Percentiles rank a stretch among this genome's conserved stretches.
phyloP scores from a whole-genome alignment of 2,797 vertebrate genomes.

The Bradypodion pumilum region DNA sequence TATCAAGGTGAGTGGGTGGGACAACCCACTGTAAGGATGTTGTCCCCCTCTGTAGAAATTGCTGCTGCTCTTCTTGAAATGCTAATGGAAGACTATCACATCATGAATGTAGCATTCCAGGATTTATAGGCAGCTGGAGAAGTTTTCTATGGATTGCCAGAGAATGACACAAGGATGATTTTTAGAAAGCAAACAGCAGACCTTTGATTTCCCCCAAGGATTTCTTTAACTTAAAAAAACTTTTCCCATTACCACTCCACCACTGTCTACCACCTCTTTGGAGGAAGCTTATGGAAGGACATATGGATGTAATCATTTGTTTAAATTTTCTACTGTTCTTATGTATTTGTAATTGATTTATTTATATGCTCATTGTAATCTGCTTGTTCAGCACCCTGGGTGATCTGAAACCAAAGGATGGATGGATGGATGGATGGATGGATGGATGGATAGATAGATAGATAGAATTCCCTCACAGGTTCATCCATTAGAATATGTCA shows the following conservation, averaged over 20 bases:
- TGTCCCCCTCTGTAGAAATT: no score
- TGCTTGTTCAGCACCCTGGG: no score
- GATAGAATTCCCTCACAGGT: background rate
- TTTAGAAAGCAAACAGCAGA: no score
- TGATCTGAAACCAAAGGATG: no score
- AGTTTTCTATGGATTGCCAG: background rate
- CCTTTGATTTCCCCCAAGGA: background rate
- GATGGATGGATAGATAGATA: no score
- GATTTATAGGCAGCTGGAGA: background rate
- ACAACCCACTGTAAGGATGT: no score
- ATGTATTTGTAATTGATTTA: no score
- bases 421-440: no score
- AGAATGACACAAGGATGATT: background rate
- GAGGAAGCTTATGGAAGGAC: background rate
- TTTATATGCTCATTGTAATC: no score
- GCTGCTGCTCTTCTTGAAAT: background rate
- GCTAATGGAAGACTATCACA: background rate
- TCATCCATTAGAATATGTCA: background rate
- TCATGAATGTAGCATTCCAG: background rate
- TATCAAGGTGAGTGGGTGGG: no score
- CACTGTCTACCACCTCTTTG: background rate
- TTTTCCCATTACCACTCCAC: background rate
- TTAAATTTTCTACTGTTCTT: no score
- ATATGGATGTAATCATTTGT: no score
- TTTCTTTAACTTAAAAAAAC: background rate